Evolutionary conservation across 1,140 invertebrate genomes (phyloP).

Genomic region (Scaptomyza hsui): DNA sequence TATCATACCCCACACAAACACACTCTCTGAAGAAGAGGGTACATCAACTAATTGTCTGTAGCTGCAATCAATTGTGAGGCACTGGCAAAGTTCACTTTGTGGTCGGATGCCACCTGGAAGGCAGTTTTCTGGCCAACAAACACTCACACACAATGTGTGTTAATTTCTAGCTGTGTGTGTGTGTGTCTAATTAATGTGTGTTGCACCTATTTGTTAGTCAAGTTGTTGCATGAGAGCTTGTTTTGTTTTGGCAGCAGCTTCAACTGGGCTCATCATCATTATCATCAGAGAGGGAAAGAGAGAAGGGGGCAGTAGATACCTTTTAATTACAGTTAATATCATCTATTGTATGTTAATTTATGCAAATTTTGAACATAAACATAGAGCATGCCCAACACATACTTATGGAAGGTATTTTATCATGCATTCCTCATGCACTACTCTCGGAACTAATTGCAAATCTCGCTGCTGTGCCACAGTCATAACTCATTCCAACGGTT

Average conservation of each 20-base stretch:
- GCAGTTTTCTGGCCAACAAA: constrained; percentile 7
- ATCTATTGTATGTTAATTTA: constrained; percentile 76
- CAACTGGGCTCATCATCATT: constrained; percentile 22
- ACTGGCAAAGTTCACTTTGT: constrained; percentile 31
- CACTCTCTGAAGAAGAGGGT: background rate
- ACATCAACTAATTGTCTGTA: constrained; percentile 29
- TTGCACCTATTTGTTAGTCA: constrained; percentile 19
- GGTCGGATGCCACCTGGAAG: constrained; percentile 3
- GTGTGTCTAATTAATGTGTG: constrained; percentile 43
- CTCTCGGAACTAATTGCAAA: constrained; percentile 28
- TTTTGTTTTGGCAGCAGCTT: constrained; percentile 35
- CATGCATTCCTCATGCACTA: constrained; percentile 10
- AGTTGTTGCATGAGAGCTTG: constrained; percentile 10
- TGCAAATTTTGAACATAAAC: constrained; percentile 63
- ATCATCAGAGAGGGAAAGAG: too few relatives aligned
- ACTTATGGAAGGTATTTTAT: background rate
- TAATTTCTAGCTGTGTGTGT: background rate
- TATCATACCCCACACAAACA: background rate
- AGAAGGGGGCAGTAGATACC: constrained; percentile 16
- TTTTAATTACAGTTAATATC: constrained; percentile 63
- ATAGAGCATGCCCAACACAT: constrained; percentile 19
- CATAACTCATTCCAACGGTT: constrained; percentile 28
- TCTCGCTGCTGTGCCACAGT: constrained; percentile 14
- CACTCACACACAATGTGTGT: background rate
- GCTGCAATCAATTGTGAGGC: constrained; percentile 27